Evolutionary conservation across 2,113 vertebrate genomes (phyloP).

Genomic region (Cyphomyrus discorhynchus): DNA sequence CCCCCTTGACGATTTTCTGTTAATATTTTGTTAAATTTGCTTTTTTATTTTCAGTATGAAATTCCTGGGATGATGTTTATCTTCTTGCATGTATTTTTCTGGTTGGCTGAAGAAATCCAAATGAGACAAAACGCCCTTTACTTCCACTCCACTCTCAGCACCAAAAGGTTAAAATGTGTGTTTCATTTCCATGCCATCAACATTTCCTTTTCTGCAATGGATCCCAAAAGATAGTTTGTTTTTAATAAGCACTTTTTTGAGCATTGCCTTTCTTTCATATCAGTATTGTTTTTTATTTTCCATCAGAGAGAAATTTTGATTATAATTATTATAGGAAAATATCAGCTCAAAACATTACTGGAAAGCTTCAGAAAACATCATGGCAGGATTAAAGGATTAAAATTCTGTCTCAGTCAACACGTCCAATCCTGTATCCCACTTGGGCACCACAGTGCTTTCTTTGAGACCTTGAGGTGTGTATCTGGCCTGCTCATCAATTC

Average conservation of each 20-base stretch:
- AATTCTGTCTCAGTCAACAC: background rate
- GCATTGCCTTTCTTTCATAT: background rate
- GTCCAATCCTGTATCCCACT: background rate
- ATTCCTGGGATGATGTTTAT: background rate
- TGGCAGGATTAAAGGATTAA: background rate
- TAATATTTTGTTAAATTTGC: too few species aligned
- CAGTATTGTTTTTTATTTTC: background rate
- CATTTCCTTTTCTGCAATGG: background rate
- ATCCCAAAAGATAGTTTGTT: background rate
- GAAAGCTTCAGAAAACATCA: background rate
- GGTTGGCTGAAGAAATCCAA: background rate
- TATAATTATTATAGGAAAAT: background rate
- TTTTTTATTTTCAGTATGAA: background rate
- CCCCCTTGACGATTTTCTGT: too few species aligned
- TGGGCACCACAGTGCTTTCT: background rate
- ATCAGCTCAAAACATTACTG: background rate
- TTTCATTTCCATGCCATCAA: background rate
- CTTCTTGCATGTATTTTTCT: background rate
- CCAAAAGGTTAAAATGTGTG: background rate
- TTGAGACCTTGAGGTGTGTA: background rate
- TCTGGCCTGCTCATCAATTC: constrained; percentile 4
- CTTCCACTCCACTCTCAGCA: background rate
- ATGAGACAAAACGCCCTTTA: background rate
- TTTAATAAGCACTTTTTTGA: background rate
- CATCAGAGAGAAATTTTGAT: background rate